Evolutionary conservation across 2,888 invertebrate species (phyloP).

Genomic region (Tiliacea citrago): DNA sequence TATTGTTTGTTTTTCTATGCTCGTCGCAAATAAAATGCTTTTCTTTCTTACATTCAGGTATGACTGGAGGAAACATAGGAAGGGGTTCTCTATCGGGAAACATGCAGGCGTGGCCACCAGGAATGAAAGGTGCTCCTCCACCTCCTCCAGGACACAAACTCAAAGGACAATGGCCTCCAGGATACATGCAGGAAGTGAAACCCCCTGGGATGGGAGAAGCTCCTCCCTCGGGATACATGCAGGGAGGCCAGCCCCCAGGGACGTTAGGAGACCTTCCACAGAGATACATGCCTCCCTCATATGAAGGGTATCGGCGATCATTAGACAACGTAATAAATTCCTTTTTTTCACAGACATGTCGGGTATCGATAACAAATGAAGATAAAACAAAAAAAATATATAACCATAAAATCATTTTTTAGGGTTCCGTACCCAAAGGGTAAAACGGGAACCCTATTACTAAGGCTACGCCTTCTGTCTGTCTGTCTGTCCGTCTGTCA

Average conservation of each 20-base stretch:
- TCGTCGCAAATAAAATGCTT: not conserved
- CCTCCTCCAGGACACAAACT: not conserved
- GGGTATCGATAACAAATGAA: not conserved
- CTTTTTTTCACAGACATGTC: not conserved
- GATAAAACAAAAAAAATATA: not conserved
- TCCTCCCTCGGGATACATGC: not conserved
- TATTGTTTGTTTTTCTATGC: not conserved
- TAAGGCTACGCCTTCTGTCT: no score
- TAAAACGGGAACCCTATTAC: no score
- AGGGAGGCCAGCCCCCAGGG: not conserved
- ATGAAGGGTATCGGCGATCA: not conserved
- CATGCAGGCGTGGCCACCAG: not conserved
- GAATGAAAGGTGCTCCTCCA: not conserved
- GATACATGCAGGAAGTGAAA: not conserved
- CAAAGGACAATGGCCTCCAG: not conserved
- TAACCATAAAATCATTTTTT: no score
- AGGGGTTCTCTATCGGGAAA: not conserved
- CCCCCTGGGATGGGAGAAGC: accelerated
- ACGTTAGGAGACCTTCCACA: not conserved
- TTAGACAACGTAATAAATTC: constrained; percentile 8
- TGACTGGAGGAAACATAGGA: not conserved
- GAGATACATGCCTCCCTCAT: not conserved
- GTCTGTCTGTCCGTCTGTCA: no score
- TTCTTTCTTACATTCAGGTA: not conserved
- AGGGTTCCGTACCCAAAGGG: no score